Base-by-base conservation (phyloP, 1,140 invertebrate species). In the Cyrtorhinus lividipennis region DNA sequence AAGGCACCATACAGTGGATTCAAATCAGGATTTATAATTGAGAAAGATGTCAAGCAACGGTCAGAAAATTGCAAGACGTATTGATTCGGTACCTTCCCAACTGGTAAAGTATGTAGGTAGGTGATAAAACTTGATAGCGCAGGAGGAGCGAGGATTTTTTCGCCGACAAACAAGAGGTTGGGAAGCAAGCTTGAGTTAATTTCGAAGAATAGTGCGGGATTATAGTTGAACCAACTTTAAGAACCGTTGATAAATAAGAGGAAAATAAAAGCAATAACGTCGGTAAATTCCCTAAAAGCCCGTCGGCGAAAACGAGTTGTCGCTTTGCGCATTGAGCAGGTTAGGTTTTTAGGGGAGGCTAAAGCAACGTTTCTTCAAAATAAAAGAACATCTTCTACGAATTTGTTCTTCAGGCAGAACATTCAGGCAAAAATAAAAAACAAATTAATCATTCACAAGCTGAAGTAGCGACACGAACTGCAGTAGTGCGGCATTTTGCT, bases 21-120 rank as follows among this genome's bases (percentile, higher is more conserved):
- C n/a, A n/a, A n/a, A n/a, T n/a, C n/a, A n/a, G n/a, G n/a, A n/a
- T n/a, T n/a, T n/a, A n/a, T n/a, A n/a, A n/a, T n/a, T n/a, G n/a
- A n/a, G n/a, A n/a, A n/a, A n/a, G n/a, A n/a, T n/a, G n/a, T 22
- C 48, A 53, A 53, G 20, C 10, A 53, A 38, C 30, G 15, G 20
- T 20, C 12, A 20, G 20, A 12, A 22, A n/a, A n/a, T n/a, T n/a
- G n/a, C n/a, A n/a, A 53, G 48, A 20, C 48, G 18, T 53, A 53
- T 53, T 22, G 48, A 53, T 53, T 53, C 18, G n/a, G 48, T 12
- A 53, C 12, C 48, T 53, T 53, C 48, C 20, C 48, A 13, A 53
- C 48, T 53, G 20, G 48, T 53, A 53, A 53, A 53, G 48, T 53
- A 53, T 53, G 48, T 53, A 53, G 48, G 48, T 53, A 53, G 48